These are phyloP conservation scores for Cylindroiulus punctatus DNA, from an alignment of 2,888 invertebrate genomes.

Conservation along the genomic window DNA sequence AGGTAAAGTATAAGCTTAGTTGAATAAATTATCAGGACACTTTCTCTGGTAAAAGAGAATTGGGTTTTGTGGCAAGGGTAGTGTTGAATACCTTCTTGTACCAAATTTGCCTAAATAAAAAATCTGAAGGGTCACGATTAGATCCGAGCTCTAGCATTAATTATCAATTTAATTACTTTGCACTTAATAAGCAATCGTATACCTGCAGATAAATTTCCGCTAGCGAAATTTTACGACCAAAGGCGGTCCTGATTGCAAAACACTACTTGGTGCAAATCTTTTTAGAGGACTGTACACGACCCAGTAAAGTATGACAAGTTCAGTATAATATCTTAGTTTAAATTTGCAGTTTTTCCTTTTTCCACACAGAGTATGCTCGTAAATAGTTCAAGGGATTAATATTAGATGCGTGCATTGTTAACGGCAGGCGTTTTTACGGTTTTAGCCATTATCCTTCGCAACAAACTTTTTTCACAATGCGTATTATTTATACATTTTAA, in stretches of 20 bases:
- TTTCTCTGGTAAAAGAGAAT: too few species aligned
- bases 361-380: background rate
- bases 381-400: slow-evolving; percentile 4
- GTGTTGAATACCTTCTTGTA: background rate
- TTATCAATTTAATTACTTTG: background rate
- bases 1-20: too few species aligned
- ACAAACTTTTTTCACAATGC: background rate
- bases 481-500: background rate
- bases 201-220: background rate
- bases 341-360: background rate
- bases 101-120: background rate
- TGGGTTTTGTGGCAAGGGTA: too few species aligned
- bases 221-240: background rate
- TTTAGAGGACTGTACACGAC: background rate
- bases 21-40: too few species aligned
- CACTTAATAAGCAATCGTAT: background rate
- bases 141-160: background rate
- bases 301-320: background rate
- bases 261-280: background rate
- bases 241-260: background rate
- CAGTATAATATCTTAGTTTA: background rate
- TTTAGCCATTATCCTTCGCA: background rate
- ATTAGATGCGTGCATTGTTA: background rate
- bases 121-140: background rate
- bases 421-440: background rate